Evolutionary conservation across 2,888 invertebrate genomes (phyloP), one percentile per base, ranked within the genome.

Genomic region (Dorcus hopei): DNA sequence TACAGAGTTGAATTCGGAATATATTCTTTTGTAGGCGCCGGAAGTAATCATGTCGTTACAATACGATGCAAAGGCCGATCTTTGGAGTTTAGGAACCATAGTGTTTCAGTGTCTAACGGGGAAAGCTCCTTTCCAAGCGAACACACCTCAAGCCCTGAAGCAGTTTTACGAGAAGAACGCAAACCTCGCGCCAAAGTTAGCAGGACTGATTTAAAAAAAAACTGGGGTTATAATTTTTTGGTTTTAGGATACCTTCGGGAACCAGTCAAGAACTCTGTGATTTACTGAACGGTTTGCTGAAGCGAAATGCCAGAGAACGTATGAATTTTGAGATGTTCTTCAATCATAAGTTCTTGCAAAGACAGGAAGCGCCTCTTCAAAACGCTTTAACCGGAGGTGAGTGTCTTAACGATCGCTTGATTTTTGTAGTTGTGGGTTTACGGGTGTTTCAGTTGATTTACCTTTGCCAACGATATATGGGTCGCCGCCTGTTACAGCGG

Each of bases 11-110:
- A 4, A 38, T 14, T 16, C 43, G 19, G 8, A n/a, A 42, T 14
- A 50, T 14, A 16, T 23, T 50, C 7, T 50, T 50, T 50, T 78
- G 51, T 76, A 91, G 94, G 97, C 97, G 39, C 97, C 97, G 0
- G 97, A 98, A 83, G 97, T 99, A 54, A 99, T 99, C 72, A 98
- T 99, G 97, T 97, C 97, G 2, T 81, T 95, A 63, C 95, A 97
- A 75, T 99, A 99, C 77, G 97, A 97, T 80, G 97, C 97, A 54
- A 99, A 99, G 83, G 99, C 99, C 8, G 99, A 99, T 81, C 85
- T 99, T 59, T 99, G 99, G 98, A 97, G 97, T 67, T 84, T 99
- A 70, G 99, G 99, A 54, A 99, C 98, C 14, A 99, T 99, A 70
- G 93, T 99, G 59, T 78, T 75, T 62, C 79, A 79, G 62, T 99